Conservation (phyloP, 2,797 vertebrate species). For the Parauchenoglanis punctatus region DNA sequence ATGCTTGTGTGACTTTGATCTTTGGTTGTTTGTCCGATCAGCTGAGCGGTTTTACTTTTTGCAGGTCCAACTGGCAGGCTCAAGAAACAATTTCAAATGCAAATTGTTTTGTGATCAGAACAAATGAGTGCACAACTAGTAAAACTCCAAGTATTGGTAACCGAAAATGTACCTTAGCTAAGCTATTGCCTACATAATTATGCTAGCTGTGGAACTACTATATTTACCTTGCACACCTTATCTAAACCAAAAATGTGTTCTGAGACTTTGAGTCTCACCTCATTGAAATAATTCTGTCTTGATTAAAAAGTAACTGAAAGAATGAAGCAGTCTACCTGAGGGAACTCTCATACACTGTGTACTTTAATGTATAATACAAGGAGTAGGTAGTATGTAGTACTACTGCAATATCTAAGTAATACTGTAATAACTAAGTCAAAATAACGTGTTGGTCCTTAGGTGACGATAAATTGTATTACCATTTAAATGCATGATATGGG, state of each 20-base stretch:
- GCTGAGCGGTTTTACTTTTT: neutral
- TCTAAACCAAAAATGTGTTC: neutral
- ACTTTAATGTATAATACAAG: neutral
- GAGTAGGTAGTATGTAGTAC: neutral
- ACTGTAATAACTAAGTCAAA: neutral
- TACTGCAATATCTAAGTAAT: no score
- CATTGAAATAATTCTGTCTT: neutral
- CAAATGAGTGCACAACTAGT: neutral
- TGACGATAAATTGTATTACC: neutral
- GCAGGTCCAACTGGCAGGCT: neutral
- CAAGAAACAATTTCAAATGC: no score
- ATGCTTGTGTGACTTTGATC: slow-evolving; percentile 44
- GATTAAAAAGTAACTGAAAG: neutral
- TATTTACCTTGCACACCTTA: neutral
- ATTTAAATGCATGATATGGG: neutral
- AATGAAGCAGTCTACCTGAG: neutral
- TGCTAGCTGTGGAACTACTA: neutral
- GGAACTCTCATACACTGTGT: neutral
- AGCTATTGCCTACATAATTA: neutral
- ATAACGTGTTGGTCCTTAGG: neutral
- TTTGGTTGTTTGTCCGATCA: neutral
- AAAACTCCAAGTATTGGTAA: neutral
- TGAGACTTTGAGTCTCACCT: neutral
- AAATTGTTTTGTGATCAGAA: neutral
- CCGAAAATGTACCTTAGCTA: neutral